phyloP scores from a whole-genome alignment of 2,113 vertebrate species.

The Ageneiosus marmoratus region DNA sequence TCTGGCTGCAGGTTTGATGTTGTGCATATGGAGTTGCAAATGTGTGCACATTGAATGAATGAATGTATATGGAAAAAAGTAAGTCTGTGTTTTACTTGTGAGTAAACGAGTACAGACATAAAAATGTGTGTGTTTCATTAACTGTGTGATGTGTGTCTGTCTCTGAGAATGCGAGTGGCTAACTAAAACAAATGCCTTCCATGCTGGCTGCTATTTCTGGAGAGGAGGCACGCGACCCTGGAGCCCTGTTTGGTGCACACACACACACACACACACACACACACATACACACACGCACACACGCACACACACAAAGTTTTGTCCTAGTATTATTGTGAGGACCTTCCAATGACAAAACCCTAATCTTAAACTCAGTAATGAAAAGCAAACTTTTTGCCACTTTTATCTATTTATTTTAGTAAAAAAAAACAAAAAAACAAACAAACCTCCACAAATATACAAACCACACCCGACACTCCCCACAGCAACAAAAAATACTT shows the following conservation, averaged over 20 bases:
- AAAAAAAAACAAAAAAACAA: no score
- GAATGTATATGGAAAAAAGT: background rate
- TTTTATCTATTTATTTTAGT: background rate
- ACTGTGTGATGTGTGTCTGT: constrained; percentile 22
- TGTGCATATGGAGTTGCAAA: background rate
- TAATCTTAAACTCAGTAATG: no score
- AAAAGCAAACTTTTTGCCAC: no score
- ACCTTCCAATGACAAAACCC: no score
- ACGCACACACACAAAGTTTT: no score
- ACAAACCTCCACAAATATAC: no score
- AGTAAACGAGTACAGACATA: background rate
- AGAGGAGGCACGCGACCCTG: constrained; percentile 35
- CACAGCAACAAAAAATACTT: no score
- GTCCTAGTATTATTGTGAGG: no score
- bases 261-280: background rate
- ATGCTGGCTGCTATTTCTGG: constrained; percentile 43
- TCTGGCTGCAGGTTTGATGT: background rate
- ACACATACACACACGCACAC: no score
- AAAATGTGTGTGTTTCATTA: constrained; percentile 4
- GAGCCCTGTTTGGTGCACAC: constrained; percentile 20
- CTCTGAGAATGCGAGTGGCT: constrained; percentile 4
- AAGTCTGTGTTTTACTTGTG: background rate
- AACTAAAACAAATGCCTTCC: constrained; percentile 38
- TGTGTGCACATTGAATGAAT: background rate
- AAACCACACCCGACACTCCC: no score